Conservation (phyloP, 2,888 invertebrate species). For the Aplocera efformata region DNA sequence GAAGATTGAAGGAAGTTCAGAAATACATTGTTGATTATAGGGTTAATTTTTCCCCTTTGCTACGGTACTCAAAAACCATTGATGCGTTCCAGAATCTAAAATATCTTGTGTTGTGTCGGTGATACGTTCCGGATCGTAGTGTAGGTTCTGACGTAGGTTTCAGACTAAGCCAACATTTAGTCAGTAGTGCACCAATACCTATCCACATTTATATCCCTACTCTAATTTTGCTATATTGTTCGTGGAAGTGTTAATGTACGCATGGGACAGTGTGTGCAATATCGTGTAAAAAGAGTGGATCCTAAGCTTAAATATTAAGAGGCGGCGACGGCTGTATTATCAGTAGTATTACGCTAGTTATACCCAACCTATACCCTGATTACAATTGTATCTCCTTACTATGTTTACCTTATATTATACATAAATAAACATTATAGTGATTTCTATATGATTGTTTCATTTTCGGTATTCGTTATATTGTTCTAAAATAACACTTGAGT, state of each 20-base stretch:
- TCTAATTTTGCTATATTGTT: neutral
- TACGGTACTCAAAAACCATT: no score
- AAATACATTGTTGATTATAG: no score
- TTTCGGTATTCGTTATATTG: conserved; percentile 9
- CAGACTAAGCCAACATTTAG: no score
- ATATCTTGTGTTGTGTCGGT: no score
- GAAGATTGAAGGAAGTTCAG: no score
- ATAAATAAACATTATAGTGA: conserved; percentile 67
- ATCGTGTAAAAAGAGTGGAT: conserved; percentile 27
- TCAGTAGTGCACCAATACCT: no score
- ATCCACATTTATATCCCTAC: no score
- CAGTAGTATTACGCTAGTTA: conserved; percentile 60
- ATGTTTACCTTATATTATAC: conserved; percentile 58
- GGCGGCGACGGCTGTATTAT: conserved; percentile 30
- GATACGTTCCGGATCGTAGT: no score
- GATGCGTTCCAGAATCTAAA: no score
- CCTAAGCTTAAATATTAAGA: conserved; percentile 26
- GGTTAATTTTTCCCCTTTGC: no score
- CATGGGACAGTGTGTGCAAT: conserved; percentile 37
- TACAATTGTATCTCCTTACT: conserved; percentile 51
- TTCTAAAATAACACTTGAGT: neutral
- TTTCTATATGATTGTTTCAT: conserved; percentile 50
- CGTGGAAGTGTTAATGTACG: conserved; percentile 24
- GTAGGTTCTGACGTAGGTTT: no score
- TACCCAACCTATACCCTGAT: conserved; percentile 40